Base-by-base conservation (phyloP, 2,888 invertebrate genomes). In the Timema podura region DNA sequence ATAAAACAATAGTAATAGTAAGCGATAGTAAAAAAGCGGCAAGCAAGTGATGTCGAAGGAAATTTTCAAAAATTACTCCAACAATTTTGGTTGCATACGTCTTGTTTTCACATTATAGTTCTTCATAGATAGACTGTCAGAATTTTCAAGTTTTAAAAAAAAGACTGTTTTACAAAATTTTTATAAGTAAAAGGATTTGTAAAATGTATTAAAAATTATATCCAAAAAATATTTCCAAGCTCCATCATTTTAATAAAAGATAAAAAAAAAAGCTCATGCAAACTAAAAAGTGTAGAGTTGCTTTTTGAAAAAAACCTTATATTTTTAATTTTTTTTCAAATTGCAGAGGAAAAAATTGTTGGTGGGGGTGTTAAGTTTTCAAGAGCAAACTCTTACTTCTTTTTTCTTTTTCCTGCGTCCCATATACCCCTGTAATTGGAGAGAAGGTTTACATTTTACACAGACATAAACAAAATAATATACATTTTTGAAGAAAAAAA, bases 361-460 rank as follows among this genome's bases (percentile, higher is more conserved):
- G 68, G 66, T 69, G 71, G 71, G 68, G 71, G 61, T 30, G 30
- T 54, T 51, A 51, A 71, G 54, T 69, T 66, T 68, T 45, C 61
- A 61, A 61, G 61, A 70, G 64, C 72, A 73, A 74, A 68, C 67
- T 91, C 94, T 94, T 94, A 94, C 94, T 93, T 94, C 93, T 93
- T 94, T 94, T 92, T 93, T 93, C 91, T 93, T 93, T 93, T 93
- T 94, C 93, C 92, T 92, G 90, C 93, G 92, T 91, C 93, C 93
- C 92, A 91, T 92, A 90, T 89, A 89, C 87, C 88, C 89, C 91
- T 91, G 90, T 86, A 90, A 90, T 88, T 80, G 69, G 79, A 82
- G 79, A 82, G 80, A 82, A 81, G 78, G 79, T 78, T 81, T 80
- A 81, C 79, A 81, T 79, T 80, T 81, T 81, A 81, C 81, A 81